Evolutionary conservation across 2,888 invertebrate genomes (phyloP).

Genomic region (Rutpela maculata): DNA sequence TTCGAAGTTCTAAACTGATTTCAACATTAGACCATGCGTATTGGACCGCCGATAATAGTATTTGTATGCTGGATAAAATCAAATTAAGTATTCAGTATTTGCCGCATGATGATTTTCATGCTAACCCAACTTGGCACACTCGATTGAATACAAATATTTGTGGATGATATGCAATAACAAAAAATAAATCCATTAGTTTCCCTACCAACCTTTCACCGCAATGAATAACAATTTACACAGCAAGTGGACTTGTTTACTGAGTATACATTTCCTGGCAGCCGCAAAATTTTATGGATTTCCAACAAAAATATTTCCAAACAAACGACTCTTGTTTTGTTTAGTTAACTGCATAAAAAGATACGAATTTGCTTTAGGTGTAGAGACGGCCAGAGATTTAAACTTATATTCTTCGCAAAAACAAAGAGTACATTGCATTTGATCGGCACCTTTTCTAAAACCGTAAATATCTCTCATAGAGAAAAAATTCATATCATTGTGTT

Average conservation of each 20-base stretch:
- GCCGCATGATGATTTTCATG: neutral
- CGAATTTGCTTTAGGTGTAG: neutral
- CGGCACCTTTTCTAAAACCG: no score
- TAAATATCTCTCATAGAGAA: no score
- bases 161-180: neutral
- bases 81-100: no score
- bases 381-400: neutral
- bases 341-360: neutral
- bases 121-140: neutral
- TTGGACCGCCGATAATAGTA: no score
- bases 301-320: slow-evolving; percentile 3
- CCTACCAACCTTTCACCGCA: neutral
- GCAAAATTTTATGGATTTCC: slow-evolving; percentile 15
- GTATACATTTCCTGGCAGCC: neutral
- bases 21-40: no score
- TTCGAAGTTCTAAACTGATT: no score
- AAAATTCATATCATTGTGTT: no score
- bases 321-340: neutral
- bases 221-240: slow-evolving; percentile 8
- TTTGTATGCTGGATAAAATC: no score
- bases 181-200: slow-evolving; percentile 24
- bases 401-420: no score
- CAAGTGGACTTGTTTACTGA: neutral
- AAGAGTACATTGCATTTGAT: no score
- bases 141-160: slow-evolving; percentile 18